Evolutionary conservation across 1,140 invertebrate species (phyloP).

Genomic region (Mya arenaria): DNA sequence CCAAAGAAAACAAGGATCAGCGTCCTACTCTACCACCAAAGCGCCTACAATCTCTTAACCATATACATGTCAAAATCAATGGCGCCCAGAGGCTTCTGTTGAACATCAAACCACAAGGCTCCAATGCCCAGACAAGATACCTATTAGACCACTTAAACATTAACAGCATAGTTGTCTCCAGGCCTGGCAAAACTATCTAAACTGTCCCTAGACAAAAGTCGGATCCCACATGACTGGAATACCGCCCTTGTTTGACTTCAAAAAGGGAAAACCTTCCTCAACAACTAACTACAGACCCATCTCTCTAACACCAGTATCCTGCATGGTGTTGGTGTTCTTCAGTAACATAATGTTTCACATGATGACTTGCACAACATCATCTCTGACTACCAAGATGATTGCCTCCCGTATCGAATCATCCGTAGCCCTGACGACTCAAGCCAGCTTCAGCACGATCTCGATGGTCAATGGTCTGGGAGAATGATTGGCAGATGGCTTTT

Average conservation of each 20-base stretch:
- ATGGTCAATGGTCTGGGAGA: background rate
- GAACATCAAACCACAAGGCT: slow-evolving; percentile 9
- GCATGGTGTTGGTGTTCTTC: background rate
- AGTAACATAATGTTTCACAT: slow-evolving; percentile 33
- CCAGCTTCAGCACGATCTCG: background rate
- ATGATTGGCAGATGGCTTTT: too few relatives aligned
- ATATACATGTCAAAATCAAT: background rate
- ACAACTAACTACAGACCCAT: slow-evolving; percentile 25
- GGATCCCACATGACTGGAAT: background rate
- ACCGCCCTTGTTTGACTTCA: too few relatives aligned
- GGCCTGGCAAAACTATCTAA: background rate
- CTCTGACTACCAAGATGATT: too few relatives aligned
- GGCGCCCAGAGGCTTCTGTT: background rate
- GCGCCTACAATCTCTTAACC: background rate
- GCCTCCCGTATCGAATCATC: slow-evolving; percentile 10
- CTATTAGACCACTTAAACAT: background rate
- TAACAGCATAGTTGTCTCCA: background rate
- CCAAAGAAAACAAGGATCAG: background rate
- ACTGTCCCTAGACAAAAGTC: background rate
- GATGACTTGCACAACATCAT: background rate
- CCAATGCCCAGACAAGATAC: slow-evolving; percentile 4
- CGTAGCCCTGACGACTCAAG: background rate
- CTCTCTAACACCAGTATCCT: slow-evolving; percentile 12
- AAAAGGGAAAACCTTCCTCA: too few relatives aligned
- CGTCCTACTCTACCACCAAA: background rate